Evolutionary conservation across 2,888 invertebrate species (phyloP).

Genomic region (Dicyrtomina minuta): DNA sequence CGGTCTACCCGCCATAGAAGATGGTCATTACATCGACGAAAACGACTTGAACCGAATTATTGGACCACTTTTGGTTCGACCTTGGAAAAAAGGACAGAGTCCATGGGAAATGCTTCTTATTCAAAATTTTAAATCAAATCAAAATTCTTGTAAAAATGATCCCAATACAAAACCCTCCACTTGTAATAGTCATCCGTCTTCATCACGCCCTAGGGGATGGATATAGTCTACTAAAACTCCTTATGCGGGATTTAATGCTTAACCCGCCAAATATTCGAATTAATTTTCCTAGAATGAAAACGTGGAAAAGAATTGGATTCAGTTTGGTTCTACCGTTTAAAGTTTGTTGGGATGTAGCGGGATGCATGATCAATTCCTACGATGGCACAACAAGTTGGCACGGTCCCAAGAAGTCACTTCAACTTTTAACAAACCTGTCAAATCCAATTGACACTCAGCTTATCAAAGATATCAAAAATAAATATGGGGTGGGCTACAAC

Average conservation of each 20-base stretch:
- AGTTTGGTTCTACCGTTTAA: not conserved
- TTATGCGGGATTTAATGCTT: not conserved
- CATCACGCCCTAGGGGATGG: conserved; percentile 16
- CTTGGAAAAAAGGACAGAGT: not conserved
- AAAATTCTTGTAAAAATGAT: not conserved
- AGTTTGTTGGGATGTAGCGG: not conserved
- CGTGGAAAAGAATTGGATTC: not conserved
- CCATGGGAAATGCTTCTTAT: not conserved
- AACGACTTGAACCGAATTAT: not conserved
- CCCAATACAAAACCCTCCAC: too few species aligned
- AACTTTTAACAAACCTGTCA: not conserved
- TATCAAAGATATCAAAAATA: conserved; percentile 14
- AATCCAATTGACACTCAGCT: not conserved
- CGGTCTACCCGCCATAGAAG: not conserved
- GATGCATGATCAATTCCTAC: not conserved
- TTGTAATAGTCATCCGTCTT: not conserved
- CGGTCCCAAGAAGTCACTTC: too few species aligned
- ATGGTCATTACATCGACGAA: too few species aligned
- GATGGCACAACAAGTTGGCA: too few species aligned
- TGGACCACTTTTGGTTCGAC: not conserved
- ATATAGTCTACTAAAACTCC: not conserved
- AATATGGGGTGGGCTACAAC: not conserved
- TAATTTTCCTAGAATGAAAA: not conserved
- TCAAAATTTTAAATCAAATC: not conserved
- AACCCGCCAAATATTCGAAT: not conserved